Percentiles rank a stretch among this genome's conserved stretches.
These are phyloP conservation scores for Rhineura floridana DNA, from an alignment of 2,113 vertebrate species.

Conservation along the genomic window DNA sequence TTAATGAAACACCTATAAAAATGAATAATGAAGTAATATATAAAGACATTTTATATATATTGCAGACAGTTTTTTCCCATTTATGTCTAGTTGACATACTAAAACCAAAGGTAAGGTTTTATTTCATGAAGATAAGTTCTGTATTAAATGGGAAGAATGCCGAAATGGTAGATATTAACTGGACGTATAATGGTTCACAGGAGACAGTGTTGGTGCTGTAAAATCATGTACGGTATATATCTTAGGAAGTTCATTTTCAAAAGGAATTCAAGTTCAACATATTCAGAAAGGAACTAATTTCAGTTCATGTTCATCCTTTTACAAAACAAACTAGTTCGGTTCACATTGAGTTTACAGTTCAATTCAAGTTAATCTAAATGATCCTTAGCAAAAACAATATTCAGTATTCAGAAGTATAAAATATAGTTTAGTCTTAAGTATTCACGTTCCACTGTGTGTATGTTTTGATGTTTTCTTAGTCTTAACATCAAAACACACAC, in stretches of 20 bases:
- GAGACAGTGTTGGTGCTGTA: constrained; percentile 50
- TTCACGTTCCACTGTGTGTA: too few species aligned
- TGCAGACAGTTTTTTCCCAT: constrained; percentile 32
- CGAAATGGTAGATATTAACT: constrained; percentile 43
- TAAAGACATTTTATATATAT: constrained; percentile 52
- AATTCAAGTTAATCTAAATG: too few species aligned
- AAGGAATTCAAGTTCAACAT: too few species aligned
- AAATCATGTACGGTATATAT: neutral
- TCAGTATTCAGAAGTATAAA: too few species aligned
- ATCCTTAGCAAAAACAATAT: too few species aligned
- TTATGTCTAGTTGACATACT: constrained; percentile 18
- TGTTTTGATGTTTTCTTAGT: too few species aligned
- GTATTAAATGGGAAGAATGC: constrained; percentile 36
- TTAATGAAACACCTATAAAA: constrained; percentile 59
- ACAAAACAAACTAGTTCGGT: too few species aligned
- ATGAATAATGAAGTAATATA: constrained; percentile 52
- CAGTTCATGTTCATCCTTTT: too few species aligned
- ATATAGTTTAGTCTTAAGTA: too few species aligned
- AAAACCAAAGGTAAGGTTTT: constrained; percentile 39
- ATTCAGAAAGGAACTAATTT: too few species aligned
- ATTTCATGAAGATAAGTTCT: constrained; percentile 53
- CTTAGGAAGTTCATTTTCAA: neutral
- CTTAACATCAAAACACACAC: too few species aligned
- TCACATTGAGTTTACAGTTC: too few species aligned
- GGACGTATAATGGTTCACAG: constrained; percentile 49